Base-by-base conservation (phyloP, 2,888 invertebrate genomes). In the Tetramorium bicarinatum region DNA sequence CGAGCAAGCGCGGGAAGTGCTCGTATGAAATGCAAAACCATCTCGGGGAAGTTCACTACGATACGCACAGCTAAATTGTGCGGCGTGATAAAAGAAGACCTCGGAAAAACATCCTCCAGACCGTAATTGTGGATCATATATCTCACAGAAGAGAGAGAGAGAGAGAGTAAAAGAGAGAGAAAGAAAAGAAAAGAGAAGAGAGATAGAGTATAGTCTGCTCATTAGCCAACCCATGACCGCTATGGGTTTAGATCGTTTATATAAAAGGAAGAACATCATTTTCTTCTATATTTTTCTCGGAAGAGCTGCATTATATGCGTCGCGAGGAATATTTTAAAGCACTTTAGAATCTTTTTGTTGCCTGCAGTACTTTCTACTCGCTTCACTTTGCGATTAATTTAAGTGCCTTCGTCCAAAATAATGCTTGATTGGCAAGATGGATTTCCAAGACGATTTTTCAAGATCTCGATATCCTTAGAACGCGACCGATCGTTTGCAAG, bases 11-110 rank as follows among this genome's bases (percentile, higher is more conserved):
- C 34, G 15, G 21, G 54, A 44, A 62, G 34, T 21, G 38, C 75
- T 76, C 75, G 49, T 75, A 64, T 76, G 76, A 76, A 64, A 64
- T 76, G 52, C 38, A 64, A 76, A 64, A 49, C 62, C 64, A 52
- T 62, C 2, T 52, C 13, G 15, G 49, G 15, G 21, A 52, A 64
- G 25, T 52, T 64, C 76, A 41, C 49, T 47, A 61, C 59, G 72
- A 18, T 44, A 44, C 62, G 52, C 64, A 52, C 52, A 25, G 38
- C 52, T 75, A 75, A 75, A 61, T 74, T 59, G 74, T 44, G 29
- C 59, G 29, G 13, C n/a, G 25, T 75, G 47, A 61, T 54, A 41
- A 72, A 72, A 38, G 71, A 71, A 71, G 52, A 69, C 34, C 69
- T 54, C 54, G 15, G 54, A 38, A 71, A 71, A 52, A 71, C 49